Evolutionary conservation across 1,140 invertebrate genomes (phyloP), one percentile per base, ranked within the genome.

Genomic region (Anoplophora glabripennis): DNA sequence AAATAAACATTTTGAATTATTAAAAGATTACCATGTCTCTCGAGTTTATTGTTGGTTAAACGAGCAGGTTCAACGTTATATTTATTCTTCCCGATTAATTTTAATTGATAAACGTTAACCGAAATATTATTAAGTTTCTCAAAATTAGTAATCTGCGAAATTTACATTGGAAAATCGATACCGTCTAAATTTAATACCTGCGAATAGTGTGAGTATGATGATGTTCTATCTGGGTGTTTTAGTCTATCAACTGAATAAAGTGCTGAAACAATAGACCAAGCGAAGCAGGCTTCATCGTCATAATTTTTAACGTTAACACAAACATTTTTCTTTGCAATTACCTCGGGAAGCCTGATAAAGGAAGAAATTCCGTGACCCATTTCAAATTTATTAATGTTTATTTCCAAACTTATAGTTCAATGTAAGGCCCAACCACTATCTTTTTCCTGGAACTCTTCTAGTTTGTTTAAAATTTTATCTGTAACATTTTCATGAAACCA

Each of bases 261-360:
- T 37, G 54, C 47, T 17, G 63, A 62, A 21, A 56, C n/a, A 42
- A 66, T 47, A 21, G 42, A 42, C 61, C 61, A 66, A 11, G 60
- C 33, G 51, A 66, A 64, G 54, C 61, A 66, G 48, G 55, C 55
- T 17, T 42, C n/a, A 53, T 65, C 64, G 34, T 55, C 21, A 5
- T 28, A 28, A 45, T 64, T 64, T 54, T 44, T 46, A 36, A 63
- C 51, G 57, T 63, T 66, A 8, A 65, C 35, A 12, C 46, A 36
- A 7, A 21, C 46, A n/a, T 48, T 4, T 15, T 48, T 48, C 21
- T n/a, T 21, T 10, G 4, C 35, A 3, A 48, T 48, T 48, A 8
- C 10, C 35, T 8, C 11, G 1, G 46, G 46, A 12, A 48, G 12
- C 10, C 35, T 15, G 1, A 48, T 35, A 34, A n/a, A 48, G 3